Evolutionary conservation across 2,888 invertebrate species (phyloP).

Genomic region (Dynastes tityus): DNA sequence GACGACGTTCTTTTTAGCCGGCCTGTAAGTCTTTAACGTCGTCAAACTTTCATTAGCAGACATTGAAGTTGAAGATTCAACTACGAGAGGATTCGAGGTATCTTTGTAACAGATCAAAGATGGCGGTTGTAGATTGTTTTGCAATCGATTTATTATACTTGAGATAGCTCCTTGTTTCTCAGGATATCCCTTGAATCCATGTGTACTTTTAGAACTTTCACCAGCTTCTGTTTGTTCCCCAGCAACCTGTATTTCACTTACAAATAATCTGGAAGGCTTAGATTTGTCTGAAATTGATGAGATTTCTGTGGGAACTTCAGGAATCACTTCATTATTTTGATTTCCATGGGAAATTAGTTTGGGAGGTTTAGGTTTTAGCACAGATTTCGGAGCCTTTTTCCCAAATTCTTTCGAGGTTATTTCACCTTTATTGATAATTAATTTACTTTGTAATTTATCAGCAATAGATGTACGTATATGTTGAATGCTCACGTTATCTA

Average conservation of each 20-base stretch:
- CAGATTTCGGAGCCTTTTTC: background rate
- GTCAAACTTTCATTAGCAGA: background rate
- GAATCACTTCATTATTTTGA: background rate
- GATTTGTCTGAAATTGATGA: background rate
- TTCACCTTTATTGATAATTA: background rate
- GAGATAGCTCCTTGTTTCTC: conserved; percentile 45
- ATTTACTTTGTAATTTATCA: conserved; percentile 49
- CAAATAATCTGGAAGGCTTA: conserved; percentile 11
- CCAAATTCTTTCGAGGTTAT: background rate
- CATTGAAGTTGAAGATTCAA: background rate
- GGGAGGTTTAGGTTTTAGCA: too few relatives aligned
- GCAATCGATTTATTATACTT: conserved; percentile 54
- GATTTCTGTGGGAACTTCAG: background rate
- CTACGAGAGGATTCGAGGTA: background rate
- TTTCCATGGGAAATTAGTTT: background rate
- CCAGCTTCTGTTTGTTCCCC: background rate
- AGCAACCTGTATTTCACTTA: background rate
- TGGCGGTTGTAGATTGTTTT: conserved; percentile 52
- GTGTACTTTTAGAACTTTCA: too few relatives aligned
- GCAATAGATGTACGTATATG: conserved; percentile 58
- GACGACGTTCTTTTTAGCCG: background rate
- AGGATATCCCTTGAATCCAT: background rate
- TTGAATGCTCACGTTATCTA: conserved; percentile 63
- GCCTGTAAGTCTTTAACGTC: background rate
- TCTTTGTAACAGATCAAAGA: background rate